Evolutionary conservation across 2,888 invertebrate species (phyloP).

Genomic region (Elmis aenea): DNA sequence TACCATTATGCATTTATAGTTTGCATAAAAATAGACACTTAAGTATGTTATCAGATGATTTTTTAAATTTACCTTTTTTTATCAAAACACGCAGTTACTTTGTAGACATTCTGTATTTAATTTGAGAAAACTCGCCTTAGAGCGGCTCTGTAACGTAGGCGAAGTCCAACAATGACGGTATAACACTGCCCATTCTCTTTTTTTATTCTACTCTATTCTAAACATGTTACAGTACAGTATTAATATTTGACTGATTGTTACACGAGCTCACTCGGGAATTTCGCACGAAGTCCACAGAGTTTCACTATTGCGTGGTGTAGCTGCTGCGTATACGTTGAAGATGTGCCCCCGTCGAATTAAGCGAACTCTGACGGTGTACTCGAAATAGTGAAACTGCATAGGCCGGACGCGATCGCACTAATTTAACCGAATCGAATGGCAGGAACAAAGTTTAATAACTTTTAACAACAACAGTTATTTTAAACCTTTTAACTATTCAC

Average conservation of each 20-base stretch:
- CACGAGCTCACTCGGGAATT: conserved; percentile 33
- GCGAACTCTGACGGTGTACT: conserved; percentile 9
- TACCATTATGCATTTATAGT: too few relatives aligned
- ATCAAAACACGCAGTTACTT: too few relatives aligned
- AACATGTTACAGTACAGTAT: conserved; percentile 47
- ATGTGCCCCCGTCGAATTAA: conserved; percentile 18
- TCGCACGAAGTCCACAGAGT: conserved; percentile 21
- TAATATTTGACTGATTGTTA: conserved; percentile 41
- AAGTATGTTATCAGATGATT: too few relatives aligned
- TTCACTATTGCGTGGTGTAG: conserved; percentile 26
- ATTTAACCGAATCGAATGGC: conserved; percentile 18
- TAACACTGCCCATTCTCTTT: conserved; percentile 47
- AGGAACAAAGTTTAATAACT: conserved; percentile 16
- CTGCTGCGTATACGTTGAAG: conserved; percentile 16
- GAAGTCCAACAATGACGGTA: conserved; percentile 36
- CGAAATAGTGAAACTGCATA: conserved; percentile 27
- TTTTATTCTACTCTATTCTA: conserved; percentile 46
- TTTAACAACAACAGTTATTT: conserved; percentile 15
- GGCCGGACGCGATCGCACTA: conserved; percentile 24
- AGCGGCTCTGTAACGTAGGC: conserved; percentile 5
- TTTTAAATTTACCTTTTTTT: too few relatives aligned
- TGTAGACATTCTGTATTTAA: too few relatives aligned
- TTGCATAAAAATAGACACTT: too few relatives aligned
- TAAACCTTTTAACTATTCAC: conserved; percentile 11
- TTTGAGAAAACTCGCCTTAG: too few relatives aligned